Evolutionary conservation across 1,140 invertebrate genomes (phyloP), one percentile per base, ranked within the genome.

Genomic region (Trachymyrmex septentrionalis): DNA sequence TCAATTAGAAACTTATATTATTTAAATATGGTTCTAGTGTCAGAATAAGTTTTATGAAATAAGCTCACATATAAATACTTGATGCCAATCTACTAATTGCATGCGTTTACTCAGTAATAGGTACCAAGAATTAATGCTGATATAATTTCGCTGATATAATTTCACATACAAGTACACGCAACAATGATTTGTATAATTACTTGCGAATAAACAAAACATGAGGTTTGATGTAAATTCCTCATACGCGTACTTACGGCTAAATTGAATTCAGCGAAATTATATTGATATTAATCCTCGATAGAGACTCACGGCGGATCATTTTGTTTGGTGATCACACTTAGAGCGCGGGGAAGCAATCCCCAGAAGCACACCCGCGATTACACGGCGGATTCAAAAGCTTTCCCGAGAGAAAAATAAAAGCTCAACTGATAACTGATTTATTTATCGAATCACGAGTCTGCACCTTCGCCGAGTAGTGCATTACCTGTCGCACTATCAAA

Each of bases 401-500:
- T 34, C 38, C 5, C 78, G 12, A 81, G 5, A 55, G 14, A 57
- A 21, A 71, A 9, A 44, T 14, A 55, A 69, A 21, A 24, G n/a
- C 34, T 14, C 10, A 57, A 57, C 30, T 19, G 30, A 38, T 34
- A 10, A 3, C 16, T 30, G 48, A 30, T 71, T 34, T 64, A 44
- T 80, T 16, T 34, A 78, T 34, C 19, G 34, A 64, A 16, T 30
- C 63, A 63, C 76, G 59, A 66, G 44, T 67, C 24, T 10, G 48
- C 48, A 57, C 50, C 21, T 24, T 57, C 2, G n/a, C 44, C 14
- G 50, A 50, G 66, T 21, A 27, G 16, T 12, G 50, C 73, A 77
- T 93, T 94, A 94, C 94, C 94, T 94, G 92, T 86, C 92, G 91
- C 92, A 93, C 90, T 72, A 92, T 80, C 59, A 77, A 88, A 86